Evolutionary conservation across 2,113 vertebrate genomes (phyloP).

Genomic region (Poeciliopsis occidentalis): DNA sequence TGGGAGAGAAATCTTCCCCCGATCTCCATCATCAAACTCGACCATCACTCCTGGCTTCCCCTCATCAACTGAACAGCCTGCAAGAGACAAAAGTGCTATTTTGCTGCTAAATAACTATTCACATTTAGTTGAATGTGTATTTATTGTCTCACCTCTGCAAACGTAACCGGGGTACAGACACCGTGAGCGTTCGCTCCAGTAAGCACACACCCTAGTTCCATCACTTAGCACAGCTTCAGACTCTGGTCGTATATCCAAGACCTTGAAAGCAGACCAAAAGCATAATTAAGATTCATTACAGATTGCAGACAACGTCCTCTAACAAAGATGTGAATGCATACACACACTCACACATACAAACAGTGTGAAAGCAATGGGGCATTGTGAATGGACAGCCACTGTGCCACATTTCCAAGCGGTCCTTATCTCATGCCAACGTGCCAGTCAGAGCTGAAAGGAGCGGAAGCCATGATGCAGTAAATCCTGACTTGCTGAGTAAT

Average conservation of each 20-base stretch:
- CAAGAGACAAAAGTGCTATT: conserved; percentile 10
- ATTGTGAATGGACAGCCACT: conserved; percentile 73
- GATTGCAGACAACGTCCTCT: conserved; percentile 48
- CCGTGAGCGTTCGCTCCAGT: conserved; percentile 95
- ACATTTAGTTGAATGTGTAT: background rate
- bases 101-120: conserved; percentile 1
- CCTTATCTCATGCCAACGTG: conserved; percentile 83
- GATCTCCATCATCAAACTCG: conserved; percentile 95
- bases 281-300: conserved; percentile 72
- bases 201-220: conserved; percentile 91
- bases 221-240: conserved; percentile 83
- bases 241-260: conserved; percentile 88
- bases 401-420: conserved; percentile 76
- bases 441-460: conserved; percentile 79
- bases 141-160: conserved; percentile 82
- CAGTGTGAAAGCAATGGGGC: conserved; percentile 49
- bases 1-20: conserved; percentile 89
- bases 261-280: conserved; percentile 79
- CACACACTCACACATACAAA: conserved; percentile 41
- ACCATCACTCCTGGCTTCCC: conserved; percentile 88
- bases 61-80: conserved; percentile 84
- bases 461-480: conserved; percentile 82
- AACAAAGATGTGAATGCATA: conserved; percentile 39
- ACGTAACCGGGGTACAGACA: conserved; percentile 93
- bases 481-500: conserved; percentile 84